Conservation (phyloP, 2,888 invertebrate species). For the Octodonta nipae region DNA sequence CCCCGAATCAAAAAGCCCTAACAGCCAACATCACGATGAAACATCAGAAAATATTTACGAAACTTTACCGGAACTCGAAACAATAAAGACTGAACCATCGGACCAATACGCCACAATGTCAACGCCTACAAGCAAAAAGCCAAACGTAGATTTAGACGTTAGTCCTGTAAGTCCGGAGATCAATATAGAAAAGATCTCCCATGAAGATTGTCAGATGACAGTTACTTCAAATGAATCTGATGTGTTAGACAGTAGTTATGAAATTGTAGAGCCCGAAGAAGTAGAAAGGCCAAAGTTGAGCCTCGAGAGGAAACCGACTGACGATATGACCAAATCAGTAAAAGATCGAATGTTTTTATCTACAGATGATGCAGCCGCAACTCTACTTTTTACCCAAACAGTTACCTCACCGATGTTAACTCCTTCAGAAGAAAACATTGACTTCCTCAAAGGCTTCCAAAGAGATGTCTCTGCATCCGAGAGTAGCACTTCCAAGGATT, state of each 20-base stretch:
- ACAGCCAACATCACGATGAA: slow-evolving; percentile 14
- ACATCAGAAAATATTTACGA: slow-evolving; percentile 20
- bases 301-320: slow-evolving; percentile 14
- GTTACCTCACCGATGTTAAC: slow-evolving; percentile 36
- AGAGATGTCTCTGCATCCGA: slow-evolving; percentile 21
- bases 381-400: slow-evolving; percentile 34
- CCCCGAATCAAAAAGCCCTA: slow-evolving; percentile 13
- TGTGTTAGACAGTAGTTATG: slow-evolving; percentile 11
- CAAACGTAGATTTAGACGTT: slow-evolving; percentile 12
- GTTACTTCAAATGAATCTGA: neutral
- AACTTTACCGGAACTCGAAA: slow-evolving; percentile 16
- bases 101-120: slow-evolving; percentile 22
- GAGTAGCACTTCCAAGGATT: slow-evolving; percentile 14
- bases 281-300: slow-evolving; percentile 16
- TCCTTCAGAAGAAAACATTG: slow-evolving; percentile 35
- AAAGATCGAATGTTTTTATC: slow-evolving; percentile 34
- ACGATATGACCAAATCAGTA: slow-evolving; percentile 22
- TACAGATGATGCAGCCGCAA: slow-evolving; percentile 31
- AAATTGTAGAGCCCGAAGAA: slow-evolving; percentile 12
- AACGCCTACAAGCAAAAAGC: slow-evolving; percentile 6
- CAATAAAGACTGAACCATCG: slow-evolving; percentile 19
- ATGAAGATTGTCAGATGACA: neutral
- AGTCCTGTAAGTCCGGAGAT: slow-evolving; percentile 13
- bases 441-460: slow-evolving; percentile 34
- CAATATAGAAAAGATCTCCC: slow-evolving; percentile 7